Evolutionary conservation across 2,888 invertebrate genomes (phyloP).

Genomic region (Epinotia ramella): DNA sequence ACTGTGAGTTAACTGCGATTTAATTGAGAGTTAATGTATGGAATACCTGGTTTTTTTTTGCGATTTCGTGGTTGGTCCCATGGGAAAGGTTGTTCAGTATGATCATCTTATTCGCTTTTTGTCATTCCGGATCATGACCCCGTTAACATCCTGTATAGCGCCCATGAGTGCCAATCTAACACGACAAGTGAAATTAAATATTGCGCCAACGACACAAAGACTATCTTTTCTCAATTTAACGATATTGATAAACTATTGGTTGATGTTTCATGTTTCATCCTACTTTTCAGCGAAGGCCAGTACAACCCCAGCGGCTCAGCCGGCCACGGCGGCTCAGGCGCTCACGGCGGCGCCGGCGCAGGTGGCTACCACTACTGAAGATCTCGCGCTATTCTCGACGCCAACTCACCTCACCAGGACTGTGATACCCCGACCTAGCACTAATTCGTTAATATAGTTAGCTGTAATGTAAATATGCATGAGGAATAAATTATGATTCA

Average conservation of each 20-base stretch:
- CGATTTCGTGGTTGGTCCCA: no score
- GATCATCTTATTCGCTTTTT: no score
- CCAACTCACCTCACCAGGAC: slow-evolving; percentile 51
- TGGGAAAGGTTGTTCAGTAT: no score
- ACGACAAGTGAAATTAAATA: not conserved
- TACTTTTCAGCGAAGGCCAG: slow-evolving; percentile 70
- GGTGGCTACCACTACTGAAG: slow-evolving; percentile 71
- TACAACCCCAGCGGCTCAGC: slow-evolving; percentile 63
- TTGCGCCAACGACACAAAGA: not conserved
- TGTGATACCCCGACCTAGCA: slow-evolving; percentile 79
- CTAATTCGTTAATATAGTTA: slow-evolving; percentile 67
- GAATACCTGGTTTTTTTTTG: no score
- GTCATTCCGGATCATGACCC: no score
- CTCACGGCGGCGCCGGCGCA: slow-evolving; percentile 20
- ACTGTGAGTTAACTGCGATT: no score
- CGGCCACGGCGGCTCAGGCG: slow-evolving; percentile 49
- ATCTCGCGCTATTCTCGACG: slow-evolving; percentile 59
- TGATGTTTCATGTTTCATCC: not conserved
- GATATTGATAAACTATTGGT: not conserved
- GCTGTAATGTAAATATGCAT: slow-evolving; percentile 74
- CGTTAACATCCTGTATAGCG: no score
- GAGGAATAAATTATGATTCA: slow-evolving; percentile 66
- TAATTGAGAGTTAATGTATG: no score
- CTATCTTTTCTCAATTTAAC: not conserved
- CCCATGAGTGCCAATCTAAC: no score